phyloP scores from a whole-genome alignment of 2,888 invertebrate genomes.

The Sinentomon sp. region DNA sequence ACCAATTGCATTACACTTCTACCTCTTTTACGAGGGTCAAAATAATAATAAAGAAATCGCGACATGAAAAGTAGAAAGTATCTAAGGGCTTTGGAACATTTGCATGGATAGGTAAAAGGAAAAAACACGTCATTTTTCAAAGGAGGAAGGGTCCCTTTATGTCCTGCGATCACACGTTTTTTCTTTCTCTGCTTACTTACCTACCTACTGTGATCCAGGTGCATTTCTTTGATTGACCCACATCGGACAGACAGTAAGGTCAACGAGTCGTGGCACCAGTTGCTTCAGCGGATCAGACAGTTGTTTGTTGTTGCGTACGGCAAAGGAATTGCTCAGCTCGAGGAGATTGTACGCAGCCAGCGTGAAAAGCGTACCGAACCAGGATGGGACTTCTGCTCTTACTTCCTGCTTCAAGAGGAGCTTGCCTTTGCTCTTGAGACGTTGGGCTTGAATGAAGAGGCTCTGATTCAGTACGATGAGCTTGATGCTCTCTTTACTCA shows the following conservation, averaged over 20 bases:
- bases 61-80: too few relatives aligned
- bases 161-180: too few relatives aligned
- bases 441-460: constrained; percentile 74
- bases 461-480: constrained; percentile 87
- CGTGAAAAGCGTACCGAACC: constrained; percentile 66
- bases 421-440: constrained; percentile 81
- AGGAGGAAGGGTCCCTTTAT: too few relatives aligned
- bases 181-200: too few relatives aligned
- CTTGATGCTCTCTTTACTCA: constrained; percentile 87
- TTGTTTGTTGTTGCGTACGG: constrained; percentile 64
- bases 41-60: too few relatives aligned
- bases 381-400: constrained; percentile 81
- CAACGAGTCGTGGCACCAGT: constrained; percentile 64
- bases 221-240: constrained; percentile 71
- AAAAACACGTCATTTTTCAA: too few relatives aligned
- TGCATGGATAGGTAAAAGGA: too few relatives aligned
- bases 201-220: too few relatives aligned
- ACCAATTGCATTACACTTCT: too few relatives aligned
- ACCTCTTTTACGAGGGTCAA: too few relatives aligned
- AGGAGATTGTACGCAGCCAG: constrained; percentile 65
- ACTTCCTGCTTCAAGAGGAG: constrained; percentile 83
- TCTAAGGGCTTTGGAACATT: too few relatives aligned
- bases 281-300: constrained; percentile 53
- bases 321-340: constrained; percentile 53
- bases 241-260: constrained; percentile 63